Evolutionary conservation across 2,797 vertebrate species (phyloP), one percentile per base, ranked within the genome.

Genomic region (Pitangus sulphuratus): DNA sequence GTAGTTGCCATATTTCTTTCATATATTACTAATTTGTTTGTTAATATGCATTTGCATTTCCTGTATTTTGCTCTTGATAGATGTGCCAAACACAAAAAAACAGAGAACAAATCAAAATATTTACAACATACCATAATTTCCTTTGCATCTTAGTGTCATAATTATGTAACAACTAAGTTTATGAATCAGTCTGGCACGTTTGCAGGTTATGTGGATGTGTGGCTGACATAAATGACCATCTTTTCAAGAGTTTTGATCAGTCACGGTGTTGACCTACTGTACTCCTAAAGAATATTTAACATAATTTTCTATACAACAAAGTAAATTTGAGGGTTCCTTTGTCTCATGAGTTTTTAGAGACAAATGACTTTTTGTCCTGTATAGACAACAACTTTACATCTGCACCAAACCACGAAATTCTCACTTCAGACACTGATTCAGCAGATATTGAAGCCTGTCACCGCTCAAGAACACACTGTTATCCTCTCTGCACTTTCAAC

Each of bases 31-130:
- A 97, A 94, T 69, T 90, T 64, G 62, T 90, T 94, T 65, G 44
- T 78, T 95, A 97, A 94, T 91, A 93, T 15, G 37, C 61, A 72
- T 88, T 83, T 88, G 58, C 45, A 87, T 95, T 94, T 96, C 95
- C 93, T 96, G 13, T 75, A 51, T 33, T 89, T 69, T 92, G 15
- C 85, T 93, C 65, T 48, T 92, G 87, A 97, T 93, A 65, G 91
- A 96, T 91, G 37, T 90, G 72, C 40, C 75, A 71, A 78, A 71
- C 58, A 92, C 64, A 92, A 87, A 95, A 95, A 95, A 47, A 13
- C 45, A 58, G 83, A 86, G 85, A 82, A 15, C 75, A 93, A 97
- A 95, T 91, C 62, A 93, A 94, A 97, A 75, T 94, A 95, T 94
- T 87, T 86, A 80, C 80, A 84, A 25, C 47, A 48, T 74, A 61